Base-by-base conservation (phyloP, 2,113 vertebrate genomes). In the Atlantisia rogersi region DNA sequence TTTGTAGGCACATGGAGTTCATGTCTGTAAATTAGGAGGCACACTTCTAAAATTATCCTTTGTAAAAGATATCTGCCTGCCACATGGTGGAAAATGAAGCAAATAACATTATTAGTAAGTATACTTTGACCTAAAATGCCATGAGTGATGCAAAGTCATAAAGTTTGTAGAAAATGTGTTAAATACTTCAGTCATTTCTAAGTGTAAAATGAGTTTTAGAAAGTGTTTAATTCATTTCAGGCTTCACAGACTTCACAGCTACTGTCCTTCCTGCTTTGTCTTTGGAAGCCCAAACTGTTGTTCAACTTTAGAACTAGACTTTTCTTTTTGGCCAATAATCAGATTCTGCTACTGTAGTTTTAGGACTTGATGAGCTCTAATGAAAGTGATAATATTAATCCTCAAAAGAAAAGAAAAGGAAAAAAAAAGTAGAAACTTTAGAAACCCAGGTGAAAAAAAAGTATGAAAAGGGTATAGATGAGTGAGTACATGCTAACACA, bases 191-290 rank as follows among this genome's bases (percentile, higher is more conserved):
- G 39, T 65, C 11, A 48, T 32, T 85, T 2, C 7, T 69, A 46
- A 31, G 11, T 25, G 7, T 77, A 67, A 76, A 88, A 19, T 3
- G 13, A 26, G 6, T 73, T 84, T 85, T 29, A 69, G n/a, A 42
- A 73, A 74, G 3, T 2, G 0, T 50, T 93, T 52, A 4, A 7
- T 32, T 59, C 6, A 37, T 82, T 91, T 92, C 65, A 94, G n/a
- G 16, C 22, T 90, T 53, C 77, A 46, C 15, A 85, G n/a, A 16
- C 25, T 55, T 77, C 50, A 82, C 16, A 80, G 5, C 35, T 46
- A 11, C 16, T 48, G 14, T 2, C 14, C 0, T 0, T 20, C n/a
- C 8, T 53, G 26, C 8, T 93, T 82, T 17, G 1, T 68, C 75
- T 82, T 82, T 31, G 59, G 29, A 90, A 88, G 25, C 8, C 50